These are phyloP conservation scores for Amphiprion percula DNA, from an alignment of 2,113 vertebrate genomes.

Conservation along the genomic window DNA sequence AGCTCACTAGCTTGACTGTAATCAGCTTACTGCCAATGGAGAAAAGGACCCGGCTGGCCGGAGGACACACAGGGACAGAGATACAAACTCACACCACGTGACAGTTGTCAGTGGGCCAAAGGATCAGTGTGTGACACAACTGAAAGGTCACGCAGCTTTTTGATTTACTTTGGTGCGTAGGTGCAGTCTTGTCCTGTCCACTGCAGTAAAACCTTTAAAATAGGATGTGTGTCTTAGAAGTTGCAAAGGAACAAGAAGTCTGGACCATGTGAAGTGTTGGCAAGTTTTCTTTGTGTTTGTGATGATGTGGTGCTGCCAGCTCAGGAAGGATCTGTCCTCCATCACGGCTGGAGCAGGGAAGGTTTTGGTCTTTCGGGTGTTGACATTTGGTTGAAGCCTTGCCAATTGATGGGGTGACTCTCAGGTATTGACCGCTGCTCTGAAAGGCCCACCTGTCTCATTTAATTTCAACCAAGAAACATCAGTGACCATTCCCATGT, in stretches of 20 bases:
- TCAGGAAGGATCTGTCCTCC: conserved; percentile 31
- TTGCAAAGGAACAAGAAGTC: neutral
- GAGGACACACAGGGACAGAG: conserved; percentile 43
- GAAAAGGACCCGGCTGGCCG: conserved; percentile 8
- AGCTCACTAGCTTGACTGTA: conserved; percentile 50
- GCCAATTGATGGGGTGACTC: conserved; percentile 68
- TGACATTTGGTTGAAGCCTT: conserved; percentile 70
- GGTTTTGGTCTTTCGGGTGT: conserved; percentile 59
- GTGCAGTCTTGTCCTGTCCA: neutral
- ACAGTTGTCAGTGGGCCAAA: conserved; percentile 46
- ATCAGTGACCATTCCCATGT: neutral
- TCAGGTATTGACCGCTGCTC: conserved; percentile 66
- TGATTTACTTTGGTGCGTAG: neutral
- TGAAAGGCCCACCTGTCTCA: conserved; percentile 61
- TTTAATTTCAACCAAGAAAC: conserved; percentile 49
- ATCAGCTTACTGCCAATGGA: conserved; percentile 65
- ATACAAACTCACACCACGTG: conserved; percentile 31
- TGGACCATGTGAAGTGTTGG: conserved; percentile 7
- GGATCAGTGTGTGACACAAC: conserved; percentile 35
- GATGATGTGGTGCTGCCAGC: conserved; percentile 5
- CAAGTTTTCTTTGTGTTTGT: neutral
- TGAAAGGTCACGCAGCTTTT: conserved; percentile 17
- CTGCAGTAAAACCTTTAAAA: conserved; percentile 8
- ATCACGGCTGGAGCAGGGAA: conserved; percentile 43
- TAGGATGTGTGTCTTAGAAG: neutral